Conservation (phyloP, 2,888 invertebrate species). For the Tuberolachnus salignus region DNA sequence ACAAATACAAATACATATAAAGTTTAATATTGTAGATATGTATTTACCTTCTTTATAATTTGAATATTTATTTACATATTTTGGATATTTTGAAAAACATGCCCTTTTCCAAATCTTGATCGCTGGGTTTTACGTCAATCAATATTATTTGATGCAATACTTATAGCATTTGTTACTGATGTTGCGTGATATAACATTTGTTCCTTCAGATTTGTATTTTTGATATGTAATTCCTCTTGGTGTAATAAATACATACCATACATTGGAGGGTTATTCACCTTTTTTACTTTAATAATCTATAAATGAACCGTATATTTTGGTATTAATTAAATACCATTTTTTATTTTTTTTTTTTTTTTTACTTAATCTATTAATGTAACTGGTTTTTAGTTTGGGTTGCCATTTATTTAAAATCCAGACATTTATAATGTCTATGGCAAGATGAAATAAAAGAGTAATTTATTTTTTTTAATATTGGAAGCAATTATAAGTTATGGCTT, state of each 20-base stretch:
- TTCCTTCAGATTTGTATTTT: not conserved
- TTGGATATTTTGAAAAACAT: not conserved
- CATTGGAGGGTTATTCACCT: not conserved
- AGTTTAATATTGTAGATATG: not conserved
- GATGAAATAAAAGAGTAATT: no score
- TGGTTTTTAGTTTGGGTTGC: no score
- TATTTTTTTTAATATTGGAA: no score
- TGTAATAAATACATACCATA: conserved; percentile 16
- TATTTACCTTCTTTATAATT: not conserved
- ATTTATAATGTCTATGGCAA: no score
- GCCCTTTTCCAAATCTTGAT: not conserved
- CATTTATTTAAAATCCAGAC: no score
- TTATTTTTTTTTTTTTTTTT: no score
- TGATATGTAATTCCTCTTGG: not conserved
- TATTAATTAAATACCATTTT: no score
- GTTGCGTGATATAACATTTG: not conserved
- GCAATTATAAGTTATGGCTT: no score
- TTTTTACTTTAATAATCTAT: not conserved
- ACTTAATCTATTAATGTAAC: no score
- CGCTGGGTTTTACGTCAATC: not conserved
- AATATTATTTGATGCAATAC: not conserved
- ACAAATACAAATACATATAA: not conserved
- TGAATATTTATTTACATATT: not conserved
- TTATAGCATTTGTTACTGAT: not conserved
- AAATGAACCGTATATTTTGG: not conserved